Conservation (phyloP, 1,140 invertebrate species). For the Lepidurus apus region DNA sequence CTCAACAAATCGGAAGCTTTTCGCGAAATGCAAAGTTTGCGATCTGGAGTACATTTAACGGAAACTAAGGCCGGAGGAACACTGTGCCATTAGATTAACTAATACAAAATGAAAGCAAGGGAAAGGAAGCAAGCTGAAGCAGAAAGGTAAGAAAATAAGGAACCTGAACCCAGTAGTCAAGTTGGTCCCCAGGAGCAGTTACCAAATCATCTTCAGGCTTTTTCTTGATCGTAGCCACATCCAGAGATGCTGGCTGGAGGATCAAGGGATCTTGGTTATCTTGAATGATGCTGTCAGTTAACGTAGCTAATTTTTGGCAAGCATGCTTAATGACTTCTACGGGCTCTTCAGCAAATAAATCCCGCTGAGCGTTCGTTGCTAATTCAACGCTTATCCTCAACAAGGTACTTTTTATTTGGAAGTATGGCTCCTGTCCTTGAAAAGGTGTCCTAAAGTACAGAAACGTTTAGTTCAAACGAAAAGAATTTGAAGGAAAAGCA, state of each 20-base stretch:
- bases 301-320: slow-evolving; percentile 62
- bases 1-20: too few relatives aligned
- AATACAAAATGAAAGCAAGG: background rate
- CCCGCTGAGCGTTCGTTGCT: slow-evolving; percentile 76
- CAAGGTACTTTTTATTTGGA: slow-evolving; percentile 60
- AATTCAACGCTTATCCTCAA: slow-evolving; percentile 74
- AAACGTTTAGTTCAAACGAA: slow-evolving; percentile 38
- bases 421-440: slow-evolving; percentile 61
- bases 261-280: slow-evolving; percentile 80
- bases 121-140: background rate
- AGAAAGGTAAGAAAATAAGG: slow-evolving; percentile 17
- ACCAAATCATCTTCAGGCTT: slow-evolving; percentile 67
- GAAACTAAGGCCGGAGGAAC: too few relatives aligned
- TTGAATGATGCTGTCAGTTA: slow-evolving; percentile 82
- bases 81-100: background rate
- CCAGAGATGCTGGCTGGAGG: slow-evolving; percentile 77
- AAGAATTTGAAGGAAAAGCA: background rate
- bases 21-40: too few relatives aligned
- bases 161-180: slow-evolving; percentile 34
- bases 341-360: slow-evolving; percentile 75
- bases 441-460: slow-evolving; percentile 58
- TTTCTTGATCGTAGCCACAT: slow-evolving; percentile 78
- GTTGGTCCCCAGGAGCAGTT: slow-evolving; percentile 32
- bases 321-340: slow-evolving; percentile 60
- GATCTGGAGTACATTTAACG: too few relatives aligned